Evolutionary conservation across 2,113 vertebrate genomes (phyloP), one percentile per base, ranked within the genome.

Genomic region (Brachirus orientalis): DNA sequence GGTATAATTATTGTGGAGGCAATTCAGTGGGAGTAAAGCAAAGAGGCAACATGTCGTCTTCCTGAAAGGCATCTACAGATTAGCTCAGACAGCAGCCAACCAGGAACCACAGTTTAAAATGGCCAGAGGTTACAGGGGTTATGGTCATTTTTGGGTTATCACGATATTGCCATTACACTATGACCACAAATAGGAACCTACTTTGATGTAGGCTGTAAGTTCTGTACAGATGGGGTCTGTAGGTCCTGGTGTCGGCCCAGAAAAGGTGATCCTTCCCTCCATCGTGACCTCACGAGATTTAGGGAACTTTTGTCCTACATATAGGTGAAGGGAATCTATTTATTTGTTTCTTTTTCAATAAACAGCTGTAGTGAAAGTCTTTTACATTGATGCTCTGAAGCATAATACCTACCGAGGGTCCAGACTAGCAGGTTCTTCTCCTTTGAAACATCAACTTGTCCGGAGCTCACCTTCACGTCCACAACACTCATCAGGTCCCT

Each of bases 271-370:
- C 8, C 86, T 92, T 69, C 95, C 96, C 36, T 95, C 91, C 79
- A 98, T 90, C 14, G 89, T 92, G 75, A 96, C 94, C 86, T 98
- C 95, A 70, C 94, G 90, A 63, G 93, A 95, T 73, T 94, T 98
- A 28, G 96, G 95, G 75, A 98, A 99, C 85, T 95, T 98, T 86
- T 96, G 96, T 66, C 96, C 98, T 98, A 45, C 87, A 65, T 80
- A 78, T 75, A 5, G 57, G 44, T 11, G 10, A 53, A 16, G 44
- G 1, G n/a, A 41, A 64, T 64, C 1, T 1, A 5, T 14, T 13
- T 16, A 57, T 35, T 44, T 50, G 6, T 58, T 66, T 64, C 0
- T 22, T 61, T 72, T 7, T 40, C 38, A 51, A 43, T 59, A 51
- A 28, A 40, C 5, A 62, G 19, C 20, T 46, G 9, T 14, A 63